Conservation (phyloP, 2,113 vertebrate genomes). For the Perca schrenkii region DNA sequence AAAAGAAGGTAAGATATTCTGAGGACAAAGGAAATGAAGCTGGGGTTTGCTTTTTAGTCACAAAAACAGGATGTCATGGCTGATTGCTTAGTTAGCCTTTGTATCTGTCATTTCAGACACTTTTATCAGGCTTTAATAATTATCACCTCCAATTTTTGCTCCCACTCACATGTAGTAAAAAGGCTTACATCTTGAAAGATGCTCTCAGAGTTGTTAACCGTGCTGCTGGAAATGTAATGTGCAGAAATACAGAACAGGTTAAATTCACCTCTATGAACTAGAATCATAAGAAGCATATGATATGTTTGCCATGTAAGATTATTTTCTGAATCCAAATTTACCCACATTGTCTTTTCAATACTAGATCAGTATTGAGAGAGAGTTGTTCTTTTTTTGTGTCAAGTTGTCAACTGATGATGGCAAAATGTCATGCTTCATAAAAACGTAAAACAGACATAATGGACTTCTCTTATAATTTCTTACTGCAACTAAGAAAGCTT, state of each 20-base stretch:
- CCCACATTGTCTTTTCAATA: too few species aligned
- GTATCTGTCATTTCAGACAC: background rate
- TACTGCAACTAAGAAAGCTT: background rate
- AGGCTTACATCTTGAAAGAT: background rate
- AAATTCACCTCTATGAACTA: background rate
- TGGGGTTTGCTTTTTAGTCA: background rate
- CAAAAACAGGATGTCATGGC: background rate
- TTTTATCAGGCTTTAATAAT: background rate
- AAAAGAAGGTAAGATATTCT: slow-evolving; percentile 86
- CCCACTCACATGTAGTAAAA: background rate
- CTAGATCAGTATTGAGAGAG: background rate
- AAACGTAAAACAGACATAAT: background rate
- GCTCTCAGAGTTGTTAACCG: background rate
- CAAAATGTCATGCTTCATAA: background rate
- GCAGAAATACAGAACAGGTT: background rate
- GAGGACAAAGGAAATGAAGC: background rate
- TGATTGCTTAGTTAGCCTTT: background rate
- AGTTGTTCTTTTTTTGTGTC: background rate
- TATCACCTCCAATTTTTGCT: background rate
- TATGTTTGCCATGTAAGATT: background rate
- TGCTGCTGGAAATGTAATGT: background rate
- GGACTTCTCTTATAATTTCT: background rate
- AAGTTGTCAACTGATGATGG: background rate
- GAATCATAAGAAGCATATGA: background rate
- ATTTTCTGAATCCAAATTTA: too few species aligned